A percentile compares a stretch with the other conserved stretches of the same genome.
Evolutionary conservation across 2,797 vertebrate species (phyloP).

Genomic region (Ara ararauna): DNA sequence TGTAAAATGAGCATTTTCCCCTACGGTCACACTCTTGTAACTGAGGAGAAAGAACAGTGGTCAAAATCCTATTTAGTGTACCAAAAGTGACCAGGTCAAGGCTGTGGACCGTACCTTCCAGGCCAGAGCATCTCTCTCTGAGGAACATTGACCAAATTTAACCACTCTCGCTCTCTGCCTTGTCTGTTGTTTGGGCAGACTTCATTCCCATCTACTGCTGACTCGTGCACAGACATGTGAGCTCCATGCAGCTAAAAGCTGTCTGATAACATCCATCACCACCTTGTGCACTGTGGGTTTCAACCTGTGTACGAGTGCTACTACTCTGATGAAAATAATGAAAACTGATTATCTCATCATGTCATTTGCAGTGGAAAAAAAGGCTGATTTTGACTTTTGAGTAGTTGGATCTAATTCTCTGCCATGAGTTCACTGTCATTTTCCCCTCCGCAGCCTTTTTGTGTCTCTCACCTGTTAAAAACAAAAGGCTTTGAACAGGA

Average conservation of each 20-base stretch:
- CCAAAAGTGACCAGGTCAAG: not conserved
- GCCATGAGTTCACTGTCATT: not conserved
- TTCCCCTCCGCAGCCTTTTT: not conserved
- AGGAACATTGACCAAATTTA: not conserved
- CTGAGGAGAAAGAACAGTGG: not conserved
- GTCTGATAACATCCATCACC: not conserved
- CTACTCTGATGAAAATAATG: not conserved
- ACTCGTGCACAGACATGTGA: not conserved
- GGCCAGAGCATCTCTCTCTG: not conserved
- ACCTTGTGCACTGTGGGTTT: not conserved
- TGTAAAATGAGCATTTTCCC: not conserved
- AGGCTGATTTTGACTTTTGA: not conserved
- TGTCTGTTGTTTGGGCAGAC: not conserved
- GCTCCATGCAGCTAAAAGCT: not conserved
- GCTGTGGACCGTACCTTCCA: not conserved
- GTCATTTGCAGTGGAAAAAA: not conserved
- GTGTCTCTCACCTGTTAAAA: not conserved
- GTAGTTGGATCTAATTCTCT: not conserved
- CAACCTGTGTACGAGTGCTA: not conserved
- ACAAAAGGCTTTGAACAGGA: not conserved
- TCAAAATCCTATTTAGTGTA: not conserved
- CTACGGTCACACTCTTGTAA: not conserved
- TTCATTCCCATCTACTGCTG: not conserved
- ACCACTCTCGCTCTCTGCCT: not conserved
- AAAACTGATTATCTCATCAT: not conserved